These are phyloP conservation scores for Pachyuromys duprasi DNA, from an alignment of 2,797 vertebrate genomes.

Conservation along the genomic window DNA sequence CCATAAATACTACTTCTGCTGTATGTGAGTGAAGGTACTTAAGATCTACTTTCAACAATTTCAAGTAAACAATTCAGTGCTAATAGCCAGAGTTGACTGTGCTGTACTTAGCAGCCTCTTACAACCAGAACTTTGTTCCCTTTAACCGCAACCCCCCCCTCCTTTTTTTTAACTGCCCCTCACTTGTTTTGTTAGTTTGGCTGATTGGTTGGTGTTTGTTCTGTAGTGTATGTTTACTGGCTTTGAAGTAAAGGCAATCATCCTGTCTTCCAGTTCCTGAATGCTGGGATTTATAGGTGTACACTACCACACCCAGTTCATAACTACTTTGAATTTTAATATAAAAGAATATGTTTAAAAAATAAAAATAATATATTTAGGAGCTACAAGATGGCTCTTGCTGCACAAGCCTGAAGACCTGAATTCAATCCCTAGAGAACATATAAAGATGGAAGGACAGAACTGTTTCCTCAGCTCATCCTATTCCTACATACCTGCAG, in stretches of 20 bases:
- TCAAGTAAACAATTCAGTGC: neutral
- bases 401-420: neutral
- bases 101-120: neutral
- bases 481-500: neutral
- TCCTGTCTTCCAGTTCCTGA: neutral
- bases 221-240: neutral
- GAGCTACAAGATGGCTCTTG: neutral
- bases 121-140: neutral
- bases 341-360: neutral
- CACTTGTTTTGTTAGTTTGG: neutral
- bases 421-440: neutral
- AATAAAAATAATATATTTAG: neutral
- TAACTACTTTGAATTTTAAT: slow-evolving; percentile 12
- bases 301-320: neutral
- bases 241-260: neutral
- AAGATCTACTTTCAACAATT: neutral
- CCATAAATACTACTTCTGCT: neutral
- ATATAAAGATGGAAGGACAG: neutral
- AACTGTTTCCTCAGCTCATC: neutral
- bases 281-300: neutral
- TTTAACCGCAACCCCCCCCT: neutral
- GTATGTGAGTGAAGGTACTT: neutral
- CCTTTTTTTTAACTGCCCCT: neutral
- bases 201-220: neutral
- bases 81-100: neutral